These are phyloP conservation scores for Drosophila guanche DNA, from an alignment of 1,140 invertebrate species.

Conservation along the genomic window DNA sequence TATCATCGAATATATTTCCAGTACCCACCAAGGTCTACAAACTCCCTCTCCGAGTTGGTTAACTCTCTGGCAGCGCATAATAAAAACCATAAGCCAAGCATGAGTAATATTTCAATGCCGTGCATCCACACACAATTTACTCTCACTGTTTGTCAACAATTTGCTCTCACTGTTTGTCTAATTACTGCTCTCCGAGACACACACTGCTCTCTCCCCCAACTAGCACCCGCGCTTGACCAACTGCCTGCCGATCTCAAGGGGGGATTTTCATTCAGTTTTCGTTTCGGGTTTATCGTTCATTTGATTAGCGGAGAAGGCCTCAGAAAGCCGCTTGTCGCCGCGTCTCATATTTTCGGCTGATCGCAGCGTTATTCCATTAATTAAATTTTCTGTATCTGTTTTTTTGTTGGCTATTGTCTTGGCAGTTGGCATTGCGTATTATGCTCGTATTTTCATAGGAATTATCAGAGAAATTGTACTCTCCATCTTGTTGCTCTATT, in stretches of 20 bases:
- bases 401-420: constrained; percentile 39
- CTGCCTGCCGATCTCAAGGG: constrained; percentile 15
- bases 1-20: too few relatives aligned
- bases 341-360: constrained; percentile 72
- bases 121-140: constrained; percentile 55
- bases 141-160: constrained; percentile 62
- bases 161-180: constrained; percentile 66
- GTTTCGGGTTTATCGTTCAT: constrained; percentile 69
- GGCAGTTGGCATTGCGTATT: constrained; percentile 41
- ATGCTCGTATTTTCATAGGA: constrained; percentile 2
- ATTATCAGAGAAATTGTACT: neutral
- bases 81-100: constrained; percentile 10
- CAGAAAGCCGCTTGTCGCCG: constrained; percentile 27
- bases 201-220: constrained; percentile 6
- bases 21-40: neutral
- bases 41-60: neutral
- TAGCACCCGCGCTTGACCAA: constrained; percentile 54
- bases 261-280: constrained; percentile 18
- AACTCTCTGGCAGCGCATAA: neutral
- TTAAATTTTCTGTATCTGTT: constrained; percentile 58
- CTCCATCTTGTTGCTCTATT: neutral
- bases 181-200: constrained; percentile 45
- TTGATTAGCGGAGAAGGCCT: constrained; percentile 74
- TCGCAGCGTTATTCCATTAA: constrained; percentile 77
- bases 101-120: constrained; percentile 64